Base-by-base conservation (phyloP, 2,888 invertebrate genomes). In the Phanerotoma sp. region DNA sequence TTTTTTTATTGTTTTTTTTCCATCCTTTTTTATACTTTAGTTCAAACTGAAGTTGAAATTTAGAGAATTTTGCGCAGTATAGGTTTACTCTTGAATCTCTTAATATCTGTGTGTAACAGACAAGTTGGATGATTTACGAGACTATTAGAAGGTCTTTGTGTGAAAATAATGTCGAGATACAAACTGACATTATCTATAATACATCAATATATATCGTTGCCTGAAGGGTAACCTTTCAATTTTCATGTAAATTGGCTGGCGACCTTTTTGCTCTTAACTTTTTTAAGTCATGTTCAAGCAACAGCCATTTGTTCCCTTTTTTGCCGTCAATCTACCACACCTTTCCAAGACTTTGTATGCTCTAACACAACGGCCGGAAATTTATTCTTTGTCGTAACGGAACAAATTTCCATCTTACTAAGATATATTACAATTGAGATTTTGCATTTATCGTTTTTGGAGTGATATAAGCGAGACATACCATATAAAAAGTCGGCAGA, bases 171-270 rank as follows among this genome's bases (percentile, higher is more conserved):
- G 38, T 52, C 16, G 13, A 30, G 38, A 44, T 52, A 40, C 13
- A 22, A 57, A 40, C 57, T 53, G 52, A 53, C 45, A 58, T 57
- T 61, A 62, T 62, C 46, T 49, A 52, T 54, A 46, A 63, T 60
- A 60, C 58, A 60, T 63, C 62, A 61, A 61, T 52, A 54, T 57
- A n/a, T n/a, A 46, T 28, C 42, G 21, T 47, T 20, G 28, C 47
- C 32, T 37, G n/a, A 37, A 18, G 42, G 38, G 13, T 22, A 40
- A 37, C 42, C 50, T 56, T 61, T 62, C 58, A 63, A 60, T 63
- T 61, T 63, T 62, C 58, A 59, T 60, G 64, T 42, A 63, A 64
- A 64, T 62, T 61, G 48, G 41, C 50, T 28, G 37, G 46, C 18
- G 20, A n/a, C n/a, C 21, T 20, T 21, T 28, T 15, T 25, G n/a